Base-by-base conservation (phyloP, 2,113 vertebrate species). In the Cyrtonyx montezumae region DNA sequence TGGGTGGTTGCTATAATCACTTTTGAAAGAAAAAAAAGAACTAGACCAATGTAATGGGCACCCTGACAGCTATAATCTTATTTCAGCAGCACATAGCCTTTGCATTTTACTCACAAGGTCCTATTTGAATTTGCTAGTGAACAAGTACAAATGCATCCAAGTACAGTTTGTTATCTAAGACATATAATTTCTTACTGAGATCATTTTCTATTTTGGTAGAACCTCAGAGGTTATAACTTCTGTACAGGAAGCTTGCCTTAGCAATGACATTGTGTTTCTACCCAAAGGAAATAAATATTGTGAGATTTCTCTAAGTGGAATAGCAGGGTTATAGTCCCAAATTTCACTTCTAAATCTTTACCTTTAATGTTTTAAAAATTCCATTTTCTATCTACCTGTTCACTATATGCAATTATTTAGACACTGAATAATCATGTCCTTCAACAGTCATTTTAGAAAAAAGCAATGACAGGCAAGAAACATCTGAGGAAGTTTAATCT, bases 131-230 rank as follows among this genome's bases (percentile, higher is more conserved):
- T 91, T 7, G 1, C 20, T 37, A 30, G 43, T 32, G 71, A 90
- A 88, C 40, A 79, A 58, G 30, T 58, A n/a, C 11, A 56, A 56
- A 90, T 71, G 20, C 21, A 89, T 89, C 87, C 63, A 85, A 87
- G 30, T 61, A 82, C 56, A 81, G 78, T 85, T 84, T 89, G 7
- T 76, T 84, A 56, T 79, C 32, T 66, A 87, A 66, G 22, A 6
- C 36, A 40, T 89, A 71, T 69, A 22, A 93, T 95, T 95, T 93
- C 74, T 95, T 66, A 59, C 37, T 34, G 77, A 87, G 73, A 79
- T 71, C 1, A 67, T 58, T 85, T 94, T 88, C 55, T 84, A 28
- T 93, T 81, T 30, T 6, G 1, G 20, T 69, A 89, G 61, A 73
- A 73, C 9, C 53, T 66, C 68, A 83, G 56, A 68, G 51, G 22